phyloP scores from a whole-genome alignment of 92 coral and sea anemone genomes.

The Umimayanthus kanabou region DNA sequence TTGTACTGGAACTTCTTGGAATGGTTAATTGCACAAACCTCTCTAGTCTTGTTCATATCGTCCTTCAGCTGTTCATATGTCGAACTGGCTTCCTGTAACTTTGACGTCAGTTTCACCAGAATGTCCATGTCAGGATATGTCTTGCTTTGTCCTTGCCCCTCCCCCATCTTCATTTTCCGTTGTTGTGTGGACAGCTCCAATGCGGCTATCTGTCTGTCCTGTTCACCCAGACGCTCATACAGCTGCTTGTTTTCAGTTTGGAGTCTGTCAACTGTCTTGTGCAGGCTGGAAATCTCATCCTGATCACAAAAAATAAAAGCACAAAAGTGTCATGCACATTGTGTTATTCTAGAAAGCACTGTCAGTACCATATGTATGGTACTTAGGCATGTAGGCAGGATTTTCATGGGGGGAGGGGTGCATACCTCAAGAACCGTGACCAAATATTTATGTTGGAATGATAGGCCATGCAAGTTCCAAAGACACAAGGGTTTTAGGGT shows the following conservation, averaged over 20 bases:
- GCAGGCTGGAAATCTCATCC: slow-evolving; percentile 76
- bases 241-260: slow-evolving; percentile 83
- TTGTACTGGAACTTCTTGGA: not conserved
- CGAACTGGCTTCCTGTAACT: slow-evolving; percentile 92
- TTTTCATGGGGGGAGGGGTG: no score
- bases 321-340: not conserved
- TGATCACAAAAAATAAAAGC: not conserved
- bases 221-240: slow-evolving; percentile 77
- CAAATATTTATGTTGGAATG: no score
- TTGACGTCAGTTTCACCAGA: slow-evolving; percentile 83
- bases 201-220: slow-evolving; percentile 82
- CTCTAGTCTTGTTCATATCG: slow-evolving; percentile 84
- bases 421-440: no score
- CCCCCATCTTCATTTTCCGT: slow-evolving; percentile 45
- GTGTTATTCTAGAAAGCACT: no score
- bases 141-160: slow-evolving; percentile 50
- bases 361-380: no score
- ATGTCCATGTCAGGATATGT: slow-evolving; percentile 74
- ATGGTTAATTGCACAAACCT: slow-evolving; percentile 49
- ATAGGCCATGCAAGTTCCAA: no score
- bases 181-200: slow-evolving; percentile 67
- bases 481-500: no score
- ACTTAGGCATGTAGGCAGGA: no score
- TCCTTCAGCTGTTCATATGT: slow-evolving; percentile 82
- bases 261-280: slow-evolving; percentile 79